Percentiles rank a stretch among this genome's conserved stretches.
These are phyloP conservation scores for Acanthosepion esculentum DNA, from an alignment of 2,888 invertebrate genomes.

Conservation along the genomic window DNA sequence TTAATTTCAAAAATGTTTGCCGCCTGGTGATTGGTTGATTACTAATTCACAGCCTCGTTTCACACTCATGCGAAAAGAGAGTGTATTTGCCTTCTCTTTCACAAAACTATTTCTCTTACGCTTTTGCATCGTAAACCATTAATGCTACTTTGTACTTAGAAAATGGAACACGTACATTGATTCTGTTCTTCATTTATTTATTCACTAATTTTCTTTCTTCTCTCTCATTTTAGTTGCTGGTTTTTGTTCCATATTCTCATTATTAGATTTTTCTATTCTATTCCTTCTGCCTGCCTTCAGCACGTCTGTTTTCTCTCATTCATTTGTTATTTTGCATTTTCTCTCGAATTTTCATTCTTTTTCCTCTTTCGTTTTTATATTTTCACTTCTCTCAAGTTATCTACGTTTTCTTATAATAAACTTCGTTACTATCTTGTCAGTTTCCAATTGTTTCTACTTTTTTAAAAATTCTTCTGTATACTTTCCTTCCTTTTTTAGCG, in stretches of 20 bases:
- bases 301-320: not conserved
- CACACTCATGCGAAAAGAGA: not conserved
- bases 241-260: not conserved
- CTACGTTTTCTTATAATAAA: not conserved
- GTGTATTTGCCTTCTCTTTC: not conserved
- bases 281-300: not conserved
- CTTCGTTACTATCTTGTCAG: too few species aligned
- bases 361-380: not conserved
- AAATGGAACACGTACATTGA: not conserved
- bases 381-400: not conserved
- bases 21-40: slow-evolving; percentile 21
- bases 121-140: not conserved
- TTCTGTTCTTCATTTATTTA: not conserved
- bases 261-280: not conserved
- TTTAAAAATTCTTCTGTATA: too few species aligned
- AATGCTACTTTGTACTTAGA: not conserved
- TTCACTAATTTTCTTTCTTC: not conserved
- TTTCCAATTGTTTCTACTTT: too few species aligned
- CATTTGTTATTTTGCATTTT: not conserved
- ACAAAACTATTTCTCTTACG: slow-evolving; percentile 11
- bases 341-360: not conserved
- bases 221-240: not conserved
- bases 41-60: slow-evolving; percentile 33
- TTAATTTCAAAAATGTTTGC: slow-evolving; percentile 9
- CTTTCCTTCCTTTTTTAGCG: not conserved